Conservation (phyloP, 2,797 vertebrate species). For the Steatocranus sp. region DNA sequence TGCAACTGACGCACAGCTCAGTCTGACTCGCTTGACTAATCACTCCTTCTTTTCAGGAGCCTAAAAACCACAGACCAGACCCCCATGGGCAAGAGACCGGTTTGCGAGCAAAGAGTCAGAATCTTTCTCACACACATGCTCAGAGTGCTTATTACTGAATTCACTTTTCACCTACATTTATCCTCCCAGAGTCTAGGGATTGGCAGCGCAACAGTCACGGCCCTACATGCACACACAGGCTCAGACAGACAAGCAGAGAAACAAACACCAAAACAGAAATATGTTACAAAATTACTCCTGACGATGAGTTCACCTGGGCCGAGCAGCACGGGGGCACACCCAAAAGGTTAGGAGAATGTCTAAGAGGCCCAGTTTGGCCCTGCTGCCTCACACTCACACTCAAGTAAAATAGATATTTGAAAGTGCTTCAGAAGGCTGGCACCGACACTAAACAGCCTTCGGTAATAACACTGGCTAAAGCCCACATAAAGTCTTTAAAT, state of each 20-base stretch:
- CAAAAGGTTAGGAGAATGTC: background rate
- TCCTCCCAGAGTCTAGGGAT: slow-evolving; percentile 28
- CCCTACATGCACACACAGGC: slow-evolving; percentile 49
- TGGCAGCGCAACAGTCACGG: slow-evolving; percentile 40
- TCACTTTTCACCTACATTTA: slow-evolving; percentile 52
- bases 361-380: background rate
- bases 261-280: slow-evolving; percentile 34
- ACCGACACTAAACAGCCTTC: slow-evolving; percentile 18
- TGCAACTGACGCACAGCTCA: slow-evolving; percentile 49
- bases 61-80: slow-evolving; percentile 53
- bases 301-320: background rate
- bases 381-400: background rate
- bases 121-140: slow-evolving; percentile 12
- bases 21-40: slow-evolving; percentile 45
- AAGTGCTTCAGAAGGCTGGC: slow-evolving; percentile 25
- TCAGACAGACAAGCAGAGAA: slow-evolving; percentile 26
- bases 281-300: slow-evolving; percentile 31
- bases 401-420: slow-evolving; percentile 10
- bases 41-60: slow-evolving; percentile 52
- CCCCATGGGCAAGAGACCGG: slow-evolving; percentile 41
- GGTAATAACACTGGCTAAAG: slow-evolving; percentile 25
- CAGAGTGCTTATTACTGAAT: slow-evolving; percentile 37
- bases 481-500: slow-evolving; percentile 21
- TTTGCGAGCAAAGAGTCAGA: slow-evolving; percentile 37
- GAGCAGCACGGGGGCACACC: background rate